Conservation (phyloP, 2,797 vertebrate genomes). For the Xerus rutilus region DNA sequence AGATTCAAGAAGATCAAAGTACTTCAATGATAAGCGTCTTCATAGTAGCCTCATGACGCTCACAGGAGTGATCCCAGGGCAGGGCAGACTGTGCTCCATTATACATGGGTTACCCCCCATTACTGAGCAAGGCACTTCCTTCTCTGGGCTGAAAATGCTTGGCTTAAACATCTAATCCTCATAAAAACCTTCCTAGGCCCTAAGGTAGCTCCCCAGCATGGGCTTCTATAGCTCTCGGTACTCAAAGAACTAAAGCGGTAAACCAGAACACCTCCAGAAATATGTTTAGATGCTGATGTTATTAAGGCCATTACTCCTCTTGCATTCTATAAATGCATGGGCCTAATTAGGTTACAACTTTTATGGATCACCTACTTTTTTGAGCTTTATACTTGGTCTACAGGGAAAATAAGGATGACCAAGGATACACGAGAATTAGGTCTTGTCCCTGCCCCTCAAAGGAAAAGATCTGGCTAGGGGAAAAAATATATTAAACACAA, state of each 20-base stretch:
- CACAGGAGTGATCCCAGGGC: background rate
- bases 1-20: background rate
- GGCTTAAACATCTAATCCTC: conserved; percentile 16
- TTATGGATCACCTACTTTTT: conserved; percentile 63
- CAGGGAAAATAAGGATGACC: conserved; percentile 19
- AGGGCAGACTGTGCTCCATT: background rate
- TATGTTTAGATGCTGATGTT: background rate
- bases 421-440: conserved; percentile 56
- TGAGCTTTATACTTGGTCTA: conserved; percentile 14
- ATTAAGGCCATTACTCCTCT: conserved; percentile 10
- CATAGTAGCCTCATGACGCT: background rate
- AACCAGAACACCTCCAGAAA: conserved; percentile 7
- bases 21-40: background rate
- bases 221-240: background rate
- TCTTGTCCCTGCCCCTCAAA: conserved; percentile 56
- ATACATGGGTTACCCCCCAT: background rate
- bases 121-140: background rate
- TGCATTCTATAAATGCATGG: conserved; percentile 55
- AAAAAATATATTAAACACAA: background rate
- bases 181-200: background rate
- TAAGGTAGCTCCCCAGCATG: background rate
- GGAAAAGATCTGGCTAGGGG: conserved; percentile 6
- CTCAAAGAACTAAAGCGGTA: background rate
- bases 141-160: background rate
- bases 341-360: conserved; percentile 65